These are phyloP conservation scores for Crotalus viridis DNA, from an alignment of 2,113 vertebrate genomes.

Conservation along the genomic window DNA sequence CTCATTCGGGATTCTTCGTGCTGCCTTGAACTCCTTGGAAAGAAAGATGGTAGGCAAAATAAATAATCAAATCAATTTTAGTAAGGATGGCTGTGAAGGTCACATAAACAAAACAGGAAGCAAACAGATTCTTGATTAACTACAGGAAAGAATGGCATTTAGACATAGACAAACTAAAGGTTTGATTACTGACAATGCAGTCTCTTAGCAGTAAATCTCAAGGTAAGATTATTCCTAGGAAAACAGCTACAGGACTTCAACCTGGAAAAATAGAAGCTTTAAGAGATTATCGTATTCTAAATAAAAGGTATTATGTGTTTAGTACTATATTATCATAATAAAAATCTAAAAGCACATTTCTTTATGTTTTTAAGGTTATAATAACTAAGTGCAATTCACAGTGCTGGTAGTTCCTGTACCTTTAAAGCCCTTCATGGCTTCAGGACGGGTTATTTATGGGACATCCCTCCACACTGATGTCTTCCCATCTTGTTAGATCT, in stretches of 20 bases:
- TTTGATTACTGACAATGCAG: neutral
- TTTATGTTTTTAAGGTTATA: constrained; percentile 18
- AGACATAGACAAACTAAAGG: neutral
- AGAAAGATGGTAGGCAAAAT: neutral
- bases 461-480: neutral
- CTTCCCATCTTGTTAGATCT: neutral
- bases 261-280: neutral
- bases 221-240: neutral
- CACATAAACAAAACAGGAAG: neutral
- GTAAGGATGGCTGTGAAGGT: neutral
- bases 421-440: neutral
- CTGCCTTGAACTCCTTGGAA: neutral
- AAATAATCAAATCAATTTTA: neutral
- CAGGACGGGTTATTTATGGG: neutral
- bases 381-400: neutral
- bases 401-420: neutral
- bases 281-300: neutral
- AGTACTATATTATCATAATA: neutral
- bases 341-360: neutral
- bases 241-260: neutral
- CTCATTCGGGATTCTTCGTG: neutral
- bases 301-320: neutral
- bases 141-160: neutral
- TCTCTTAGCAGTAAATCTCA: neutral
- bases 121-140: neutral